Evolutionary conservation across 2,797 vertebrate genomes (phyloP).

Genomic region (Macropus fuliginosus): DNA sequence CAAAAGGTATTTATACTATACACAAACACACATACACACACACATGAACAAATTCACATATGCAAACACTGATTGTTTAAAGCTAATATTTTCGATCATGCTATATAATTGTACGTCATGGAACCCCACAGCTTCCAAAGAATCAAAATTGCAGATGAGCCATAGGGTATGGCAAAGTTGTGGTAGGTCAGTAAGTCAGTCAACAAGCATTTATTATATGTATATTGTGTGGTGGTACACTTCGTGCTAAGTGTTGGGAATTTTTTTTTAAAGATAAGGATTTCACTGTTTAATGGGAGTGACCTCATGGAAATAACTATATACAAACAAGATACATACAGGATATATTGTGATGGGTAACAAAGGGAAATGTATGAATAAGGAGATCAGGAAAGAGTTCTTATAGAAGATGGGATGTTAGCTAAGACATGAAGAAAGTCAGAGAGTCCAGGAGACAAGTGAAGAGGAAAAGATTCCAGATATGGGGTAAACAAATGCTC

Average conservation of each 20-base stretch:
- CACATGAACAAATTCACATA: rapidly evolving
- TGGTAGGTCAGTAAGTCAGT: background rate
- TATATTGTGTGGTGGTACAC: background rate
- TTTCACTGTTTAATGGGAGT: background rate
- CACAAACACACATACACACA: background rate
- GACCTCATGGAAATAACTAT: background rate
- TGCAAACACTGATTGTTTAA: background rate
- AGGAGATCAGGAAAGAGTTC: background rate
- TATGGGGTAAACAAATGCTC: background rate
- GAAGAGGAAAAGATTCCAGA: background rate
- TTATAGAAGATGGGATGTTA: background rate
- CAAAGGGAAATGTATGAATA: background rate
- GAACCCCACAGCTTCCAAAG: background rate
- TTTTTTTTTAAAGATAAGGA: background rate
- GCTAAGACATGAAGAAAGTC: background rate
- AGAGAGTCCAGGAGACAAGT: background rate
- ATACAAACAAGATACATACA: background rate
- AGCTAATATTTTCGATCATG: background rate
- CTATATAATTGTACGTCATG: background rate
- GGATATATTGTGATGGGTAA: background rate
- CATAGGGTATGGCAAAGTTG: background rate
- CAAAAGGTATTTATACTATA: background rate
- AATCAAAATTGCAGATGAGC: background rate
- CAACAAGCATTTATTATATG: background rate
- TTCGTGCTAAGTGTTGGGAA: background rate